Evolutionary conservation across 2,888 invertebrate species (phyloP).

Genomic region (Petrophora chlorosata): DNA sequence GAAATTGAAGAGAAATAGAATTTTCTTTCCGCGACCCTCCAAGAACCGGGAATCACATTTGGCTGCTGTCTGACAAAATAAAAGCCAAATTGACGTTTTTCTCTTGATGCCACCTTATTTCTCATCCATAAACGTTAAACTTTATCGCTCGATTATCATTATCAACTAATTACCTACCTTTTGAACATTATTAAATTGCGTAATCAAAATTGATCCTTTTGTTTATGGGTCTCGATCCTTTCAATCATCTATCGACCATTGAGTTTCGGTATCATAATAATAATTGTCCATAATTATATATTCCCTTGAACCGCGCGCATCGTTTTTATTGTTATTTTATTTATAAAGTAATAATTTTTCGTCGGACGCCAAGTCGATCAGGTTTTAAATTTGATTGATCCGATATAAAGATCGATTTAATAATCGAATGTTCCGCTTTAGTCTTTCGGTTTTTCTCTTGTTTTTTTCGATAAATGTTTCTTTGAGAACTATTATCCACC

Average conservation of each 20-base stretch:
- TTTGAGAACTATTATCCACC: conserved; percentile 62
- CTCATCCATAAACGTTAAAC: conserved; percentile 40
- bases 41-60: conserved; percentile 61
- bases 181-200: conserved; percentile 72
- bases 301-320: conserved; percentile 78
- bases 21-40: conserved; percentile 68
- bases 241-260: conserved; percentile 83
- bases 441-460: conserved; percentile 64
- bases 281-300: conserved; percentile 84
- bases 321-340: conserved; percentile 84
- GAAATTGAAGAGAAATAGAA: conserved; percentile 82
- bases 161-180: conserved; percentile 73
- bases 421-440: conserved; percentile 76
- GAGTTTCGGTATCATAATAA: conserved; percentile 81
- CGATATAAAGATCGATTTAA: conserved; percentile 82
- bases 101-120: conserved; percentile 29
- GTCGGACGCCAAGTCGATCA: conserved; percentile 75
- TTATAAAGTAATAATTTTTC: conserved; percentile 83
- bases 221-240: conserved; percentile 82
- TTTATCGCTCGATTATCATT: conserved; percentile 55
- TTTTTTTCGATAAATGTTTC: conserved; percentile 72
- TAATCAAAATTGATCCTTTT: conserved; percentile 81
- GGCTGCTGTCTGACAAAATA: conserved; percentile 57
- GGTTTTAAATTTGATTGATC: conserved; percentile 83
- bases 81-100: conserved; percentile 47